Percentiles rank a stretch among this genome's conserved stretches.
Evolutionary conservation across 2,888 invertebrate genomes (phyloP).

Genomic region (Andrena hattorfiana): DNA sequence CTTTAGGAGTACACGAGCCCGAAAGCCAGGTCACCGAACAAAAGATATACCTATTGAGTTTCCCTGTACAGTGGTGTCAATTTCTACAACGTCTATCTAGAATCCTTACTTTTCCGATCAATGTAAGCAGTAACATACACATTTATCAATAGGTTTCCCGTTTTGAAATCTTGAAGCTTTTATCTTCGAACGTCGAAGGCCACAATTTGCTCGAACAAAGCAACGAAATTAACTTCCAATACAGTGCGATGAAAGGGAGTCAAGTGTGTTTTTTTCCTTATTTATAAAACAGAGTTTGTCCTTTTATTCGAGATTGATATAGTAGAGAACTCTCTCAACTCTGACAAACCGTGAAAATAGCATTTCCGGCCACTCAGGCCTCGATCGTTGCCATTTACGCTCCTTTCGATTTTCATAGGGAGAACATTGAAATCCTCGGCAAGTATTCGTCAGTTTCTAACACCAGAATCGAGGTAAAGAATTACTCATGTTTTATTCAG

Average conservation of each 20-base stretch:
- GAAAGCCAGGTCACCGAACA: conserved; percentile 30
- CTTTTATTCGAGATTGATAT: neutral
- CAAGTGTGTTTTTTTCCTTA: neutral
- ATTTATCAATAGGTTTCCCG: neutral
- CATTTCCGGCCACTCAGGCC: conserved; percentile 14
- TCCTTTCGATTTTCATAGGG: conserved; percentile 23
- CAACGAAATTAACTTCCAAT: neutral
- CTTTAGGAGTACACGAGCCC: conserved; percentile 17
- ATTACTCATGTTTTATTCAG: conserved; percentile 39
- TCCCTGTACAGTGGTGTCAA: conserved; percentile 34
- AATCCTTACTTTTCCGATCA: conserved; percentile 20
- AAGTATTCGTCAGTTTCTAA: conserved; percentile 15
- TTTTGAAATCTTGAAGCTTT: neutral
- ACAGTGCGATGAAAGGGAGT: too few species aligned
- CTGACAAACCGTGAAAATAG: conserved; percentile 5
- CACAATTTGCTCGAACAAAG: neutral
- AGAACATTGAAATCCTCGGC: neutral
- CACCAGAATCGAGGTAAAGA: neutral
- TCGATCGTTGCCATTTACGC: conserved; percentile 5
- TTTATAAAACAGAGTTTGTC: conserved; percentile 7
- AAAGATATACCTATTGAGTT: conserved; percentile 34
- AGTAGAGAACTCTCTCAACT: neutral
- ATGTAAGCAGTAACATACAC: conserved; percentile 16
- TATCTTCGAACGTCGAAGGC: neutral
- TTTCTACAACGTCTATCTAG: conserved; percentile 25